phyloP scores from a whole-genome alignment of 2,797 vertebrate genomes.

The Huso huso region DNA sequence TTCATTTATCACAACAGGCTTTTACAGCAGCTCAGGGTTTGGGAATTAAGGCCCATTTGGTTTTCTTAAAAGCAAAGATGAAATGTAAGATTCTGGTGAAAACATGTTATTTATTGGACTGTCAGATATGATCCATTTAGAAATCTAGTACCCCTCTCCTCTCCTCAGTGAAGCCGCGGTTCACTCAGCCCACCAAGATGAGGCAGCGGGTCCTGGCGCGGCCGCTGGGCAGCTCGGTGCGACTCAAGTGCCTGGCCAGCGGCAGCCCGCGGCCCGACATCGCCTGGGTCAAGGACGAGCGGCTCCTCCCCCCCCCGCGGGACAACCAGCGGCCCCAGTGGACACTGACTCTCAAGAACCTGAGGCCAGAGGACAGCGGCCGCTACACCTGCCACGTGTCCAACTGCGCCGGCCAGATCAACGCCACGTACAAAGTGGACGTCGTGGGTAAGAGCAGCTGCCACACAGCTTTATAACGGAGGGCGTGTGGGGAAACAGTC shows the following conservation, averaged over 20 bases:
- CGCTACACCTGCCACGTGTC: constrained; percentile 43
- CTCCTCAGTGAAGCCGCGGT: constrained; percentile 67
- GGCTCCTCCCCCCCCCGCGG: constrained; percentile 18
- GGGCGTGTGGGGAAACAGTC: too few species aligned
- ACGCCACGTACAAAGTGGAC: constrained; percentile 46
- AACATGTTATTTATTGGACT: too few species aligned
- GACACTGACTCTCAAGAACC: constrained; percentile 47
- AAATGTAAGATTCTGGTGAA: too few species aligned
- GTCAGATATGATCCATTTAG: too few species aligned
- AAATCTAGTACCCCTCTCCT: background rate
- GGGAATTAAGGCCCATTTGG: too few species aligned
- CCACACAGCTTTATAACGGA: background rate
- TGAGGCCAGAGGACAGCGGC: constrained; percentile 42
- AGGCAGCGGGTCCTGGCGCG: constrained; percentile 69
- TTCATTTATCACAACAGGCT: too few species aligned
- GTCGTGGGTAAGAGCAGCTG: constrained; percentile 38
- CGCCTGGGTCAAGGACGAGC: constrained; percentile 70
- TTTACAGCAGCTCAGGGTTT: too few species aligned
- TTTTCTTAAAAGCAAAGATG: too few species aligned
- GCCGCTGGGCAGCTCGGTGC: constrained; percentile 73
- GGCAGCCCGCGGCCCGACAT: constrained; percentile 71
- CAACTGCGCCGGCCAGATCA: constrained; percentile 41
- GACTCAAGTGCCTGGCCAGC: constrained; percentile 73
- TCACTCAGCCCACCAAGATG: constrained; percentile 79
- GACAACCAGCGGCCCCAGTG: constrained; percentile 33